Evolutionary conservation across 2,888 invertebrate species (phyloP), one percentile per base, ranked within the genome.

Genomic region (Oscheius myriophilus): DNA sequence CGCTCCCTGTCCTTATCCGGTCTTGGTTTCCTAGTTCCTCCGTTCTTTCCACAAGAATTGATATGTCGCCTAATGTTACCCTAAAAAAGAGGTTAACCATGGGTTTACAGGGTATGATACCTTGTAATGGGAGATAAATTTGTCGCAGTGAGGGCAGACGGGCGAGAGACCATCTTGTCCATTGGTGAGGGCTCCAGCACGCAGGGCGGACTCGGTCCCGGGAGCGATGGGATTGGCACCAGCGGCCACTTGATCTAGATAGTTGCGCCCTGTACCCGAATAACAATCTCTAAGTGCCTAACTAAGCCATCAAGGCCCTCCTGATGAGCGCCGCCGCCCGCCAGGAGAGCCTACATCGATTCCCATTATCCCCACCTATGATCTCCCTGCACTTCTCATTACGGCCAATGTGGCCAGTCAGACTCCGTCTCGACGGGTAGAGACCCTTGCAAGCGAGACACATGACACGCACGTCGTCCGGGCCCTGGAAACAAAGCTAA

Each of bases 121-220:
- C 75, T 82, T 82, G 63, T 84, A 84, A 53, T 84, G 84, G 23
- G 77, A 77, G 57, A 84, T 83, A 58, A 84, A 84, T 33, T 83
- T 66, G 58, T 84, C 80, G 59, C 84, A 84, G 67, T 79, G 76
- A 1, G 84, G 84, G 62, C 84, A 84, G 33, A 84, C 79, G 18
- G 84, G 84, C 1, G 76, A 75, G 55, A 84, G 74, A 25, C 84
- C 83, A 57, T 82, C 83, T n/a, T 71, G 69, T 25, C 74, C 78
- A 14, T 72, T 76, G 11, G 73, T 73, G 23, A 78, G 68, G 49
- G 49, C 49, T 25, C 72, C 71, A 26, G 75, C 72, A 42, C 76
- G 76, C n/a, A 73, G 71, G 18, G 76, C 74, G 6, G 70, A 70
- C 23, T 78, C 78, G 14, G 76, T 76, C 21, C 74, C 74, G 2